Conservation (phyloP, 92 coral and sea anemone genomes). For the Epizoanthus rinbou region DNA sequence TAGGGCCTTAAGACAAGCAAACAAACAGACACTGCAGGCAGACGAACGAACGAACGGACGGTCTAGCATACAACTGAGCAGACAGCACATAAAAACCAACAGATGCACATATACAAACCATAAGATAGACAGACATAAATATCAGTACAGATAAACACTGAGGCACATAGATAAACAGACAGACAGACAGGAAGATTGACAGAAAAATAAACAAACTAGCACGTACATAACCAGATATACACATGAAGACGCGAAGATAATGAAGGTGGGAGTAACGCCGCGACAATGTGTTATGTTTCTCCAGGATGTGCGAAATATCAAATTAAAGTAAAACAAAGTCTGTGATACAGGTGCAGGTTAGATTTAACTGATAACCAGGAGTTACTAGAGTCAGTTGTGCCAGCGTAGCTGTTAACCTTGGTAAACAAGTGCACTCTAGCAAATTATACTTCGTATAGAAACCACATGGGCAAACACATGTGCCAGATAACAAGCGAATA, state of each 20-base stretch:
- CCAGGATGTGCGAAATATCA: slow-evolving; percentile 24
- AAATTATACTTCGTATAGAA: neutral
- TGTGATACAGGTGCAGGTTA: slow-evolving; percentile 36
- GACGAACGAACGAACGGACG: neutral
- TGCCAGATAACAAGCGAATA: neutral
- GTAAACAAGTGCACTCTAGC: slow-evolving; percentile 9
- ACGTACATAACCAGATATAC: neutral
- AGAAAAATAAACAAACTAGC: neutral
- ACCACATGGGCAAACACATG: neutral
- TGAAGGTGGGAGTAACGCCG: neutral
- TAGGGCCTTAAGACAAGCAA: neutral
- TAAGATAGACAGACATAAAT: neutral
- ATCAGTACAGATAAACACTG: no score
- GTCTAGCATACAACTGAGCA: neutral
- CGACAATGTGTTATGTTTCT: slow-evolving; percentile 47
- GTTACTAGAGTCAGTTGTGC: neutral
- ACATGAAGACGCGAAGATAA: neutral
- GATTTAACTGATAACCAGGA: slow-evolving; percentile 2
- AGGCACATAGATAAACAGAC: no score
- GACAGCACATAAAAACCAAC: neutral
- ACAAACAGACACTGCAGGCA: neutral
- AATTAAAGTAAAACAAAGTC: neutral
- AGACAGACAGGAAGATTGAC: neutral
- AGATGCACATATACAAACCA: neutral
- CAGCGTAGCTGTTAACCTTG: neutral